Percentiles rank a stretch among this genome's conserved stretches.
Conservation (phyloP, 2,888 invertebrate genomes). For the Pocota personata region DNA sequence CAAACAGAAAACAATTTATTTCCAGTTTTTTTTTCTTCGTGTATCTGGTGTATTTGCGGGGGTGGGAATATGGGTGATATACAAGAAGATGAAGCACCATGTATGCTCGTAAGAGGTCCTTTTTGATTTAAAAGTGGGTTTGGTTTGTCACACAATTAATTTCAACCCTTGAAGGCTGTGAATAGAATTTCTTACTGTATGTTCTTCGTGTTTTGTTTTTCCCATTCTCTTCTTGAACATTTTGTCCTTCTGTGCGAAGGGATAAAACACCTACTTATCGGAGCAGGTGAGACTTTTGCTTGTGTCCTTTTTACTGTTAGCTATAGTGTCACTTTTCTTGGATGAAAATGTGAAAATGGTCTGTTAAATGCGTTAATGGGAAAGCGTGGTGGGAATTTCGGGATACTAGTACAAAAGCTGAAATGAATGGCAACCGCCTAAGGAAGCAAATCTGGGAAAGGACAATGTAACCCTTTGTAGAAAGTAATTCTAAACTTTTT, state of each 20-base stretch:
- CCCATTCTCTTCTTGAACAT: not conserved
- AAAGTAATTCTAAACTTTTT: constrained; percentile 58
- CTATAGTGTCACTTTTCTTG: constrained; percentile 46
- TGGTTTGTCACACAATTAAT: constrained; percentile 70
- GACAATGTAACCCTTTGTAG: constrained; percentile 46
- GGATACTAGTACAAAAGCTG: constrained; percentile 27
- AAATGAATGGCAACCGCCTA: constrained; percentile 52
- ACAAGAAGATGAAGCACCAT: constrained; percentile 13
- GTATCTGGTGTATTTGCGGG: not conserved
- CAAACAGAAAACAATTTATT: constrained; percentile 59
- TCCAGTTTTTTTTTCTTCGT: constrained; percentile 10
- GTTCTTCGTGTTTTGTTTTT: constrained; percentile 18
- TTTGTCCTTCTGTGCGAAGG: constrained; percentile 18
- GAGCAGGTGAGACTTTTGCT: constrained; percentile 55
- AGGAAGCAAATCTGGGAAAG: constrained; percentile 32
- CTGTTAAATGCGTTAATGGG: constrained; percentile 61
- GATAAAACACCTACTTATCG: constrained; percentile 55
- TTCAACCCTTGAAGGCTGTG: constrained; percentile 46
- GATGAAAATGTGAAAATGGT: constrained; percentile 68
- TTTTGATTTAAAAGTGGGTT: constrained; percentile 69
- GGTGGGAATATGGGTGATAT: not conserved
- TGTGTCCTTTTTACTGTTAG: constrained; percentile 61
- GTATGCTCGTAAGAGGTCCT: constrained; percentile 48
- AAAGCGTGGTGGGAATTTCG: not conserved
- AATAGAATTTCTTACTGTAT: constrained; percentile 41